Conservation (phyloP, 1,140 invertebrate genomes). For the Periplaneta americana region DNA sequence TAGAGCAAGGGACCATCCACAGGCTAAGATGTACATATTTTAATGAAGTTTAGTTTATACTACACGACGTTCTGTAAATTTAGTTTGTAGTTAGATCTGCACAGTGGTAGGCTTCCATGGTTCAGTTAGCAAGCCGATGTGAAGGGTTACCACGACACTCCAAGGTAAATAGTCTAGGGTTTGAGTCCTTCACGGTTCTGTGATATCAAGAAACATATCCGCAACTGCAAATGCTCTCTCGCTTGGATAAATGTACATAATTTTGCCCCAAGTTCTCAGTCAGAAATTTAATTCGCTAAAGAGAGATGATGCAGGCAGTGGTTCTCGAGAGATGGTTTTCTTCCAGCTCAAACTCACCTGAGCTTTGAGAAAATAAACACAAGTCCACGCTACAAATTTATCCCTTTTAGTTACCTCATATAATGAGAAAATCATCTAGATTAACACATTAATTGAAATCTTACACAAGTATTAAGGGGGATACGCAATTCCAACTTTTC, state of each 20-base stretch:
- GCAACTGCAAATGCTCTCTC: no score
- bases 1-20: not conserved
- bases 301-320: not conserved
- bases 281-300: not conserved
- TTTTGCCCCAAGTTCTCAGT: not conserved
- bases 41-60: not conserved
- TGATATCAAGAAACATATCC: not conserved
- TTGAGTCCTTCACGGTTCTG: not conserved
- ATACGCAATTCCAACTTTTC: no score
- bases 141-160: not conserved
- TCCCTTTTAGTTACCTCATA: no score
- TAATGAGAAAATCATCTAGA: no score
- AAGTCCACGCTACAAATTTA: no score
- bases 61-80: not conserved
- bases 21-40: not conserved
- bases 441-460: no score
- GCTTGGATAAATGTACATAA: not conserved
- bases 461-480: no score
- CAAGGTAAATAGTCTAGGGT: not conserved
- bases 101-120: not conserved
- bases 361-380: no score
- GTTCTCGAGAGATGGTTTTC: no score
- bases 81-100: not conserved
- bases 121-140: not conserved
- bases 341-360: no score